A percentile compares a stretch with the other conserved stretches of the same genome.
phyloP scores from a whole-genome alignment of 2,888 invertebrate genomes.

The Stegana nigrithorax region DNA sequence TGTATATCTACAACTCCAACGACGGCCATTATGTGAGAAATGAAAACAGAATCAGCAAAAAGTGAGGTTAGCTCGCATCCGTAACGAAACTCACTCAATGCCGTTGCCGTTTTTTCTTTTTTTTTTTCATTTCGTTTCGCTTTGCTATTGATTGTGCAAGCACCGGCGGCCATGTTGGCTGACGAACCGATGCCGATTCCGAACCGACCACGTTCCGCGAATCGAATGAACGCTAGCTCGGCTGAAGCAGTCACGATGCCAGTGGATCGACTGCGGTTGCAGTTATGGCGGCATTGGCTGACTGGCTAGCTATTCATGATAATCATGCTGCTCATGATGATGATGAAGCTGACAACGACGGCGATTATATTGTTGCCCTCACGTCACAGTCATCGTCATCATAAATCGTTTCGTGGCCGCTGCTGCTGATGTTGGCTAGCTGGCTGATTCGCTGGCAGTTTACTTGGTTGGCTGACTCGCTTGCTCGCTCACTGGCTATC shows the following conservation, averaged over 20 bases:
- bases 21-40: neutral
- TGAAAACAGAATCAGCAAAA: no score
- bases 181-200: neutral
- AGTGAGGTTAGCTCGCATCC: constrained; percentile 6
- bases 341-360: constrained; percentile 20
- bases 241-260: constrained; percentile 48
- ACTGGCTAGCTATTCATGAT: neutral
- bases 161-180: neutral
- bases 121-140: no score
- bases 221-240: constrained; percentile 3
- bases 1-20: neutral
- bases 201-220: neutral
- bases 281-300: neutral
- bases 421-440: neutral
- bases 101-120: no score
- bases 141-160: constrained; percentile 12
- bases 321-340: no score
- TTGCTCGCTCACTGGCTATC: neutral
- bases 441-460: constrained; percentile 8
- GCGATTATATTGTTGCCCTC: constrained; percentile 16
- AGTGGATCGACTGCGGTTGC: neutral
- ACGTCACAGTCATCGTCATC: constrained; percentile 25
- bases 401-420: constrained; percentile 2
- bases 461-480: neutral
- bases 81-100: neutral